phyloP scores from a whole-genome alignment of 2,113 vertebrate genomes.

The Nesoenas mayeri region DNA sequence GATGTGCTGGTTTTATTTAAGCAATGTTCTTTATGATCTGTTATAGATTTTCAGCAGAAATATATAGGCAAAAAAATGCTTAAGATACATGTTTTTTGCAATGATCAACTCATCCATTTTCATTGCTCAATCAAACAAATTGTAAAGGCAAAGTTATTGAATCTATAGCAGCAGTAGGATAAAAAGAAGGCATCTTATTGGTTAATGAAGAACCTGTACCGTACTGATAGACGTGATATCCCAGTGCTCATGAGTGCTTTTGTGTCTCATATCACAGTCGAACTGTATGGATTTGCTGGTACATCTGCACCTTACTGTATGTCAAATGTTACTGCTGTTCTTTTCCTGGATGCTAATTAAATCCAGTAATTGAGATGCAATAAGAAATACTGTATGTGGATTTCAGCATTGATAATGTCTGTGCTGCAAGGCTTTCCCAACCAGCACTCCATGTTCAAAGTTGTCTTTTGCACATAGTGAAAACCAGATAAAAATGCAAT shows the following conservation, averaged over 20 bases:
- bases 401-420: conserved; percentile 2
- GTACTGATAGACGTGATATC: neutral
- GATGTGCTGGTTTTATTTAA: conserved; percentile 32
- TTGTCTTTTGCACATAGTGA: neutral
- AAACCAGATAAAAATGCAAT: neutral
- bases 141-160: neutral
- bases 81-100: neutral
- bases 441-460: neutral
- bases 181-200: neutral
- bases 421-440: neutral
- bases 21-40: neutral
- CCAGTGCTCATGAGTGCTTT: neutral
- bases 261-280: neutral
- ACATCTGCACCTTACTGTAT: neutral
- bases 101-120: neutral
- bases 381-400: neutral
- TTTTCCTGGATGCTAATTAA: neutral
- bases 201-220: neutral
- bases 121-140: neutral
- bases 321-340: neutral
- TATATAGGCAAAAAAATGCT: neutral
- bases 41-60: conserved; percentile 4
- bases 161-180: neutral
- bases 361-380: neutral
- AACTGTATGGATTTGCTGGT: neutral